Base-by-base conservation (phyloP, 2,797 vertebrate species). In the Centropyge bicolor region DNA sequence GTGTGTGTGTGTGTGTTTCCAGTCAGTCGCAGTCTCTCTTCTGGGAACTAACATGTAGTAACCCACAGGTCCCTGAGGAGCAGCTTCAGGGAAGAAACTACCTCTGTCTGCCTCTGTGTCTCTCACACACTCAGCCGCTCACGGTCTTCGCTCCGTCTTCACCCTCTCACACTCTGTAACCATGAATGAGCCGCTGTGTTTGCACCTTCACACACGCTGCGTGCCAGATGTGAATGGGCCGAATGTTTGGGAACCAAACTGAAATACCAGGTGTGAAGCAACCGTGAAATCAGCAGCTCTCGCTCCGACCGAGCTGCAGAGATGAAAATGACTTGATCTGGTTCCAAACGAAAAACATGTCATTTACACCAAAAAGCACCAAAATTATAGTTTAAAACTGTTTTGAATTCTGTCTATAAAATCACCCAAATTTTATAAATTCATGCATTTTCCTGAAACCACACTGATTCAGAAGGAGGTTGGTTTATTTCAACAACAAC, bases 31-130 rank as follows among this genome's bases (percentile, higher is more conserved):
- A 54, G 79, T 81, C 80, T 82, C 82, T 88, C 86, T 91, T 92
- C 92, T 90, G 92, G 91, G 92, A 94, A 94, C 82, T 14, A 76
- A 55, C 83, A 75, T 70, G 82, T 83, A 70, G 70, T 85, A 89
- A 70, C 76, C 90, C 89, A 84, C 85, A 84, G 74, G 65, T 88
- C 88, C 87, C 87, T 43, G 2, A 66, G 81, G 87, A 86, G 62
- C 66, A 63, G 68, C 81, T 76, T 48, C 27, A 67, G 35, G 74
- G 73, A 46, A 83, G 83, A 85, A 77, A 41, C 71, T 6, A 19
- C 6, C 63, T 70, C 38, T 19, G 74, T 69, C 65, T 80, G n/a
- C 36, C 49, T 46, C 31, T 61, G 24, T 56, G 41, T 67, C 46
- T 61, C 10, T 4, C 49, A 59, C 77, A 45, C 57, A 36, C 52